Evolutionary conservation across 2,797 vertebrate genomes (phyloP).

Genomic region (Gallinago solitaria): DNA sequence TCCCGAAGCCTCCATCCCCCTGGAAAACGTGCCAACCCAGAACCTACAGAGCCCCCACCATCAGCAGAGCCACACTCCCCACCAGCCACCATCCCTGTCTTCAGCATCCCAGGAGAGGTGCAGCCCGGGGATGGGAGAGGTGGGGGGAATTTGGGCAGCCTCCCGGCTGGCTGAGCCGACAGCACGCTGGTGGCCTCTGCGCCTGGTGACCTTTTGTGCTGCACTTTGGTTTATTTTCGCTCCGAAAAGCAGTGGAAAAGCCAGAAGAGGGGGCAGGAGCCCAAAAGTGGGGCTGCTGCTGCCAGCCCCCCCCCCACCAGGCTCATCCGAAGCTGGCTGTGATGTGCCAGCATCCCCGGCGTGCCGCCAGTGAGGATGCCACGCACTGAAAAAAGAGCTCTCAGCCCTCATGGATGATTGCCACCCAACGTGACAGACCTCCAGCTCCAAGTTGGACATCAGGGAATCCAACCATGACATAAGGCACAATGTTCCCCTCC

Average conservation of each 20-base stretch:
- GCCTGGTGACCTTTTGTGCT: slow-evolving; percentile 14
- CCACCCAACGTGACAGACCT: neutral
- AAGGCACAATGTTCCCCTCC: neutral
- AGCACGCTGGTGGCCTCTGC: neutral
- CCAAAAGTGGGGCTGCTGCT: neutral
- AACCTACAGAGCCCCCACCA: neutral
- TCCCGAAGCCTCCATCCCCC: neutral
- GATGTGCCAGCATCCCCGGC: neutral
- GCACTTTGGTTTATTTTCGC: slow-evolving; percentile 13
- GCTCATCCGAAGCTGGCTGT: neutral
- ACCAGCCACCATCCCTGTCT: accelerated
- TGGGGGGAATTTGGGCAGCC: neutral
- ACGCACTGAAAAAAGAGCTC: neutral
- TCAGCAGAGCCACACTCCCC: neutral
- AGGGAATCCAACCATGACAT: neutral
- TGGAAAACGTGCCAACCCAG: accelerated
- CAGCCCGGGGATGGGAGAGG: neutral
- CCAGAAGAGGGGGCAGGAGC: slow-evolving; percentile 4
- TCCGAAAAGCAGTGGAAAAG: neutral
- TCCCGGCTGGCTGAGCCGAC: neutral
- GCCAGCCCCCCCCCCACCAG: neutral
- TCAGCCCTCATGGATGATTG: neutral
- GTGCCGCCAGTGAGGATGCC: neutral
- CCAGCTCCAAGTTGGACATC: neutral
- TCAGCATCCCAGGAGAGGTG: accelerated